phyloP scores from a whole-genome alignment of 2,797 vertebrate genomes.

The Pagetopsis macropterus region DNA sequence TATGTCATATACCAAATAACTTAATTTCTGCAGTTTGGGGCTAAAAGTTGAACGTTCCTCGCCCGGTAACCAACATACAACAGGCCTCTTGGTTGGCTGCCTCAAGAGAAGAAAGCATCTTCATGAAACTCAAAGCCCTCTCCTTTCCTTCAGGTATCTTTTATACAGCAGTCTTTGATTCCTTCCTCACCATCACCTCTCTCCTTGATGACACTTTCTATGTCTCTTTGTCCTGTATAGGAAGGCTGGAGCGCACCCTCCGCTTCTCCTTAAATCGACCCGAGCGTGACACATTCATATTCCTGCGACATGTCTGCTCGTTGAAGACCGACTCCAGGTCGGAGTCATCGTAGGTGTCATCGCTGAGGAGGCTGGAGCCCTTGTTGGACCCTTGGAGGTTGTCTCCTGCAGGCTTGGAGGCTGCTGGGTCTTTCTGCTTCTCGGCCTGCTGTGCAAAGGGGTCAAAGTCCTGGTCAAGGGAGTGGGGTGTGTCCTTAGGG shows the following conservation, averaged over 20 bases:
- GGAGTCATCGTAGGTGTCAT: conserved; percentile 80
- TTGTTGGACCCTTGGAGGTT: conserved; percentile 31
- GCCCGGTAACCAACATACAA: conserved; percentile 23
- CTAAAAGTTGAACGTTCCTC: conserved; percentile 26
- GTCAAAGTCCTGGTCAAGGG: conserved; percentile 70
- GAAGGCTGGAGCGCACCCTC: conserved; percentile 85
- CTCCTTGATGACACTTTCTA: conserved; percentile 40
- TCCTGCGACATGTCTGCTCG: conserved; percentile 85
- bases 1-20: conserved; percentile 14
- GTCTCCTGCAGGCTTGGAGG: conserved; percentile 37
- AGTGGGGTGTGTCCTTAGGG: conserved; percentile 68
- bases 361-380: conserved; percentile 50
- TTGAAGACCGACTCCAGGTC: conserved; percentile 80
- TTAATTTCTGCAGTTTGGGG: conserved; percentile 12
- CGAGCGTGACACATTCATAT: conserved; percentile 92
- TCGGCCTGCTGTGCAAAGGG: conserved; percentile 55
- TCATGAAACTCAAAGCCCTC: conserved; percentile 26
- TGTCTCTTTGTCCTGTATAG: conserved; percentile 82
- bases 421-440: conserved; percentile 46
- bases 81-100: conserved; percentile 10
- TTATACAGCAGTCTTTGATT: conserved; percentile 46
- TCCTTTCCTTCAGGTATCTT: conserved; percentile 39
- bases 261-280: conserved; percentile 93
- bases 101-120: conserved; percentile 32
- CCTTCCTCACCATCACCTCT: conserved; percentile 65